A percentile compares a stretch with the other conserved stretches of the same genome.
These are phyloP conservation scores for Cervus canadensis DNA, from an alignment of 2,113 vertebrate species.

Conservation along the genomic window DNA sequence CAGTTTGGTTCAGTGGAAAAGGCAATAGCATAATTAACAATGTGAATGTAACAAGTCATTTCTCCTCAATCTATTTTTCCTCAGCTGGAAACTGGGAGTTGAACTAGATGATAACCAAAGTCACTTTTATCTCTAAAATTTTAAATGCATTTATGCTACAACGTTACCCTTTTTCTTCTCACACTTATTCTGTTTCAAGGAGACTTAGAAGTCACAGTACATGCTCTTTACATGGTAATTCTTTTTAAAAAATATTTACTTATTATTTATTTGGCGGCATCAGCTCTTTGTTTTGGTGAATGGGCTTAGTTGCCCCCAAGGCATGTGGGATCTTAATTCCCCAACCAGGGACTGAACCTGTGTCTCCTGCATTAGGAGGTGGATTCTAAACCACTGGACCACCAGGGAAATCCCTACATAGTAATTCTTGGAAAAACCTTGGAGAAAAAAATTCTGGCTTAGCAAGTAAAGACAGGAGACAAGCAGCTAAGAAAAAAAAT, in stretches of 20 bases:
- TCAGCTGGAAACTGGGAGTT: not conserved
- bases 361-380: not conserved
- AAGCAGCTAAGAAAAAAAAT: not conserved
- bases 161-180: not conserved
- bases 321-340: not conserved
- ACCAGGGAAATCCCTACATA: not conserved
- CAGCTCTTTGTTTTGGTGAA: rapidly evolving
- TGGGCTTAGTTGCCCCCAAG: not conserved
- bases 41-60: not conserved
- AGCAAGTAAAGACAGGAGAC: not conserved
- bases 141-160: not conserved
- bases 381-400: not conserved
- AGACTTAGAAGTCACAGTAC: not conserved
- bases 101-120: not conserved
- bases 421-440: not conserved
- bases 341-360: not conserved
- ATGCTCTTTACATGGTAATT: not conserved
- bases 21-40: not conserved
- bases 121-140: conserved; percentile 18
- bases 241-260: not conserved
- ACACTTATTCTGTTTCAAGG: not conserved
- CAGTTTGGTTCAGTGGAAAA: not conserved
- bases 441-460: not conserved
- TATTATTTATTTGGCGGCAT: not conserved
- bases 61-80: conserved; percentile 5